Percentiles rank a stretch among this genome's conserved stretches.
These are phyloP conservation scores for Hozukius guyotensis DNA, from an alignment of 2,797 vertebrate species.

Conservation along the genomic window DNA sequence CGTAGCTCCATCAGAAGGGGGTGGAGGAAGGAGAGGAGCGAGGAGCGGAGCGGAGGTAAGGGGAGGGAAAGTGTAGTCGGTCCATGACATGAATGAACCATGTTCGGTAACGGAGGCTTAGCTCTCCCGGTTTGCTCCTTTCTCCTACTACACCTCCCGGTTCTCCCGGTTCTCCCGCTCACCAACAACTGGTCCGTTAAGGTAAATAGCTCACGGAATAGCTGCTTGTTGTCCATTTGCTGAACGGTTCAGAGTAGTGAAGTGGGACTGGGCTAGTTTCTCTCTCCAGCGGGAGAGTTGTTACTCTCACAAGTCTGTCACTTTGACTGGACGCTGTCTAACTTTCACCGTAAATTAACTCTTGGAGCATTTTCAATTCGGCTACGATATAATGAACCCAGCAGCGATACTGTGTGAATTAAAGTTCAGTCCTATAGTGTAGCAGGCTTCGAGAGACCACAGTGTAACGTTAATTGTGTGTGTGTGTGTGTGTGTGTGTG, in stretches of 20 bases:
- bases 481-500: neutral
- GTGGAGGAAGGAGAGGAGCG: conserved; percentile 1
- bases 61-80: conserved; percentile 43
- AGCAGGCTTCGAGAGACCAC: neutral
- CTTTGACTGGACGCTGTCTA: neutral
- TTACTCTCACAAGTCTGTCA: conserved; percentile 20
- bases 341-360: neutral
- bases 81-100: conserved; percentile 75
- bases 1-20: too few relatives aligned
- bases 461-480: neutral
- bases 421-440: neutral
- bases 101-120: conserved; percentile 70
- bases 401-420: neutral
- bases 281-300: neutral
- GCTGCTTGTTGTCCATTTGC: neutral
- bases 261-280: neutral
- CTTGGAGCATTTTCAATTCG: neutral
- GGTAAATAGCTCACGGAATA: conserved; percentile 54
- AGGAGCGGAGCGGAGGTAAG: conserved; percentile 35
- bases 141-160: conserved; percentile 60
- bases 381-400: neutral
- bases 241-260: neutral
- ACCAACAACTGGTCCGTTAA: conserved; percentile 46
- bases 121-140: conserved; percentile 64
- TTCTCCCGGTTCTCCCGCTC: conserved; percentile 50